Base-by-base conservation (phyloP, 2,797 vertebrate species). In the Arnoldichthys spilopterus region DNA sequence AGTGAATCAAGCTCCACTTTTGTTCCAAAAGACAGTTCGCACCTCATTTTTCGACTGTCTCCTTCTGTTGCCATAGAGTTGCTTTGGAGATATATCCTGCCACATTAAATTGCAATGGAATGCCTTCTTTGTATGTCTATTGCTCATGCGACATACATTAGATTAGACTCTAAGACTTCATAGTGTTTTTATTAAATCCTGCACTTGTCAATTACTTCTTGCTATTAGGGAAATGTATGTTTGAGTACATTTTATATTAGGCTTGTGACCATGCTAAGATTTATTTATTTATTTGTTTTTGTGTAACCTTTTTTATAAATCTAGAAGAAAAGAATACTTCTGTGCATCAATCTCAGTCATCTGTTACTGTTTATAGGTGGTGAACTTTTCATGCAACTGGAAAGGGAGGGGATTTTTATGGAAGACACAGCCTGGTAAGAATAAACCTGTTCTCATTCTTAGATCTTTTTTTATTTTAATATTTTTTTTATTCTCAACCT, bases 381-480 rank as follows among this genome's bases (percentile, higher is more conserved):
- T 92, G 98, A 99, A 92, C 95, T 99, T 72, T 99, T 99, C 93
- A 99, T 99, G 98, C 98, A 99, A 93, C 93, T 99, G 90, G 98
- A 99, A 88, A 94, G 97, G 90, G 98, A 99, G 85, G 98, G 97
- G 84, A 99, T 99, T 93, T 99, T 99, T 92, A 99, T 99, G 98
- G 98, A 99, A 89, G 98, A 99, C 92, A 99, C 98, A 20, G 98
- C 97, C 86, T 99, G 98, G 97, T 99, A 92, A 96, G 95, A 80
- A 68, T 62, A 4, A 0, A 43, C 13, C 22, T 32, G 20, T 8
- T 13, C 12, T 26, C 9, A 22, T 45, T 18, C 20, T 18, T 43
- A 15, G 43, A 56, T 56, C 24, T 28, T 59, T 2, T 6, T 8
- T 30, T 6, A 3, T 9, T 40, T 45, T 12, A 26, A 26, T 6